phyloP scores from a whole-genome alignment of 1,140 invertebrate species.

The Arctopsyche grandis region DNA sequence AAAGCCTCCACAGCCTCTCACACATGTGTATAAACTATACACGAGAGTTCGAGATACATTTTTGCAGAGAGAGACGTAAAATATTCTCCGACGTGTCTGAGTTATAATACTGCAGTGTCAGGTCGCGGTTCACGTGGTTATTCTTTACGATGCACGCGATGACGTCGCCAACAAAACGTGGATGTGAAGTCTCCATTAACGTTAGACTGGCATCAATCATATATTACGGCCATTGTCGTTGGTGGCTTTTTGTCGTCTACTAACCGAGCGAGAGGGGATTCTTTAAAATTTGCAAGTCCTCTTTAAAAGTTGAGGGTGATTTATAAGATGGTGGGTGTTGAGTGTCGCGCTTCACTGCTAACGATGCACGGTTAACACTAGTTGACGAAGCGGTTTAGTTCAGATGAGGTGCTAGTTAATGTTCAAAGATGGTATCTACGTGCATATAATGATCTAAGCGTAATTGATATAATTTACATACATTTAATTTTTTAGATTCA shows the following conservation, averaged over 20 bases:
- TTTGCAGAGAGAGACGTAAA: conserved; percentile 18
- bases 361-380: too few relatives aligned
- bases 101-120: conserved; percentile 39
- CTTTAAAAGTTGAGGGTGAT: too few relatives aligned
- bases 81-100: conserved; percentile 38
- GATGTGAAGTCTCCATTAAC: conserved; percentile 29
- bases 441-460: too few relatives aligned
- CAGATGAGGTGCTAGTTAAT: too few relatives aligned
- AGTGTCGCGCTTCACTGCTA: too few relatives aligned
- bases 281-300: too few relatives aligned
- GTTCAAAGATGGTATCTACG: too few relatives aligned
- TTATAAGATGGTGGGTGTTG: too few relatives aligned
- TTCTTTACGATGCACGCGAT: conserved; percentile 30
- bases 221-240: not conserved
- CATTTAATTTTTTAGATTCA: too few relatives aligned
- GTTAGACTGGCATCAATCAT: conserved; percentile 30
- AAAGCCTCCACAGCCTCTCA: not conserved
- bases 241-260: conserved; percentile 1
- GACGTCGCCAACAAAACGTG: not conserved
- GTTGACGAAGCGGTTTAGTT: too few relatives aligned
- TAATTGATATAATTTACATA: too few relatives aligned
- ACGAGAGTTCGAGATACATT: not conserved
- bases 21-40: not conserved
- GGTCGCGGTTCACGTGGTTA: conserved; percentile 3
- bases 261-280: not conserved